These are phyloP conservation scores for Parapristionchus giblindavisi DNA, from an alignment of 2,888 invertebrate species.

Conservation along the genomic window DNA sequence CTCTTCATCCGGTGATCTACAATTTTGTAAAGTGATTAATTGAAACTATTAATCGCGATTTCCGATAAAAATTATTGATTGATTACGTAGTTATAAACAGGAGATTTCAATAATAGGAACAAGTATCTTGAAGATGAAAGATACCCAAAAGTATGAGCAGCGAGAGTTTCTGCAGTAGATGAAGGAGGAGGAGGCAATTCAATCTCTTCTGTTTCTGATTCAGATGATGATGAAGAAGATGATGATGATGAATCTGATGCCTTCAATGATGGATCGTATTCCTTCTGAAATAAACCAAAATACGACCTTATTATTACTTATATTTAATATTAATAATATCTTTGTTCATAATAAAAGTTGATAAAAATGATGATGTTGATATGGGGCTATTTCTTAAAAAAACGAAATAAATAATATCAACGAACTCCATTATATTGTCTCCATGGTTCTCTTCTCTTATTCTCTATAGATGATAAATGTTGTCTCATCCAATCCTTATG, in stretches of 20 bases:
- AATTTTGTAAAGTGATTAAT: neutral
- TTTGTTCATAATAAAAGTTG: too few species aligned
- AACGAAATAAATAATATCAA: neutral
- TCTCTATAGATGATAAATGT: constrained; percentile 61
- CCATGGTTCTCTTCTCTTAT: constrained; percentile 66
- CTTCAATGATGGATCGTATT: constrained; percentile 33
- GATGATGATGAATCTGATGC: constrained; percentile 38
- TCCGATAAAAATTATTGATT: neutral
- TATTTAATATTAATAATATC: constrained; percentile 2
- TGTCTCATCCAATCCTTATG: constrained; percentile 49
- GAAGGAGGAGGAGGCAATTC: constrained; percentile 3
- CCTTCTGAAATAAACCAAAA: constrained; percentile 24
- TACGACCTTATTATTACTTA: neutral
- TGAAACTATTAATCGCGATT: neutral
- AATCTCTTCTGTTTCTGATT: constrained; percentile 32
- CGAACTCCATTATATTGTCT: constrained; percentile 60
- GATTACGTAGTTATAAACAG: neutral
- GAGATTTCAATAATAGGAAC: neutral
- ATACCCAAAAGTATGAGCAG: neutral
- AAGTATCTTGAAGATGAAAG: neutral
- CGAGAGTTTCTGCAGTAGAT: constrained; percentile 27
- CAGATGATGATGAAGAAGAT: constrained; percentile 23
- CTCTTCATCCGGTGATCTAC: constrained; percentile 23
- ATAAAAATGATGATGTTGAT: neutral
- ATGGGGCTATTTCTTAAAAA: neutral